phyloP scores from a whole-genome alignment of 2,113 vertebrate genomes.

The Prinia subflava region DNA sequence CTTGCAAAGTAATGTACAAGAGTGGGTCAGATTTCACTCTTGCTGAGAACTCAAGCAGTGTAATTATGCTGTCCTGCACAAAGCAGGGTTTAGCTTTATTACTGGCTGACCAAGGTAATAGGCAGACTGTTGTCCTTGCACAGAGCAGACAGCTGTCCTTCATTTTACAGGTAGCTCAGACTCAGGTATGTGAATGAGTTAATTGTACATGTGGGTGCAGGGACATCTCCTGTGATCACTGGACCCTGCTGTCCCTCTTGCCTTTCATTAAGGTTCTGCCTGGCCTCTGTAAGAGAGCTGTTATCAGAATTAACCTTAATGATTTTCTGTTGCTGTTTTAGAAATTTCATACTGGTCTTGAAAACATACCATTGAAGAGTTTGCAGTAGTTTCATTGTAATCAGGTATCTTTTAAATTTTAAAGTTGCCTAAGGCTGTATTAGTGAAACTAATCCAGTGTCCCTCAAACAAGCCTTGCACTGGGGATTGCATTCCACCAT shows the following conservation, averaged over 20 bases:
- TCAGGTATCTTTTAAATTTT: neutral
- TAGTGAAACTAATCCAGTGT: neutral
- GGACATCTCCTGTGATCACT: neutral
- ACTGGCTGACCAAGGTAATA: neutral
- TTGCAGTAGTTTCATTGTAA: neutral
- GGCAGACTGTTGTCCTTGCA: neutral
- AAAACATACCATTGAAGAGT: neutral
- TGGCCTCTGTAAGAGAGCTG: neutral
- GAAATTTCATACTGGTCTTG: neutral
- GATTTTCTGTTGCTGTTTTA: neutral
- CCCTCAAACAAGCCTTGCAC: neutral
- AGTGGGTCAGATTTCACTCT: neutral
- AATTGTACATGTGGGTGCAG: neutral
- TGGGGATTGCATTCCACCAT: neutral
- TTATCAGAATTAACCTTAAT: neutral
- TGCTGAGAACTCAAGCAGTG: neutral
- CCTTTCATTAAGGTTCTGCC: neutral
- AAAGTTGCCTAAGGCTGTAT: neutral
- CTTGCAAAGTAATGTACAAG: neutral
- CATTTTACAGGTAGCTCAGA: neutral
- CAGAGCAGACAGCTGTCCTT: neutral
- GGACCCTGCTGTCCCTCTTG: neutral
- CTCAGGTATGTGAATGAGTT: neutral
- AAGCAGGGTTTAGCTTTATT: neutral
- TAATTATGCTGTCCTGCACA: neutral